Percentiles rank a stretch among this genome's conserved stretches.
These are phyloP conservation scores for Telenomus remus DNA, from an alignment of 1,140 invertebrate species.

Conservation along the genomic window DNA sequence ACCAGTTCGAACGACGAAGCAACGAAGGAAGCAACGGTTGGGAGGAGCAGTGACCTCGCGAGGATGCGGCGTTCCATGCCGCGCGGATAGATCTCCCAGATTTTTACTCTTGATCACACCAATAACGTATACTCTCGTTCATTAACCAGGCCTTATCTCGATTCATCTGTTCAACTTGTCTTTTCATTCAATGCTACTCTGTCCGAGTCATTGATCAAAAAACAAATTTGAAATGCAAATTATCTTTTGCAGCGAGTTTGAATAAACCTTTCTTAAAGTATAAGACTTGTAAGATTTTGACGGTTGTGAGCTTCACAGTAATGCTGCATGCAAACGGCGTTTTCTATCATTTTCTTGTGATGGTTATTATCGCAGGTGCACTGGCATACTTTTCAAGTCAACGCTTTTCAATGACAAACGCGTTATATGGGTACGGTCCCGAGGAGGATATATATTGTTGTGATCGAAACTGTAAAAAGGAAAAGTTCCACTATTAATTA, in stretches of 20 bases:
- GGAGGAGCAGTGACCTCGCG: constrained; percentile 53
- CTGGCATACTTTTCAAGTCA: not conserved
- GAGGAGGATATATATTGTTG: not conserved
- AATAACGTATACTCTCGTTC: constrained; percentile 25
- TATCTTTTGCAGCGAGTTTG: no score
- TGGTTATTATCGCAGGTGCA: not conserved
- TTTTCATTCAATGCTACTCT: constrained; percentile 6
- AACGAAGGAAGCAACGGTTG: constrained; percentile 42
- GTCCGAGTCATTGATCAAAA: constrained; percentile 2
- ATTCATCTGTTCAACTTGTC: constrained; percentile 10
- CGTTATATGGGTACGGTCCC: not conserved
- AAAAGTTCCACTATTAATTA: not conserved
- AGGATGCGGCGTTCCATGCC: constrained; percentile 51
- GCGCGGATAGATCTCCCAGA: constrained; percentile 47
- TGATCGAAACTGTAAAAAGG: not conserved
- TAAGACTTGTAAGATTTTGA: not conserved
- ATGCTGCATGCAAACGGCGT: no score
- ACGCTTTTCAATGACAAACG: constrained; percentile 2
- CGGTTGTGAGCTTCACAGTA: no score
- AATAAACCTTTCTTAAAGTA: no score
- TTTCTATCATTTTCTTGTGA: no score
- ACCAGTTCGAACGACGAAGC: constrained; percentile 47
- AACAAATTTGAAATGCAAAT: no score
- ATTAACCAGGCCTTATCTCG: constrained; percentile 22
- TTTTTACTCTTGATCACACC: constrained; percentile 51